Conservation (phyloP, 2,888 invertebrate species). For the Cheilosia impressa region DNA sequence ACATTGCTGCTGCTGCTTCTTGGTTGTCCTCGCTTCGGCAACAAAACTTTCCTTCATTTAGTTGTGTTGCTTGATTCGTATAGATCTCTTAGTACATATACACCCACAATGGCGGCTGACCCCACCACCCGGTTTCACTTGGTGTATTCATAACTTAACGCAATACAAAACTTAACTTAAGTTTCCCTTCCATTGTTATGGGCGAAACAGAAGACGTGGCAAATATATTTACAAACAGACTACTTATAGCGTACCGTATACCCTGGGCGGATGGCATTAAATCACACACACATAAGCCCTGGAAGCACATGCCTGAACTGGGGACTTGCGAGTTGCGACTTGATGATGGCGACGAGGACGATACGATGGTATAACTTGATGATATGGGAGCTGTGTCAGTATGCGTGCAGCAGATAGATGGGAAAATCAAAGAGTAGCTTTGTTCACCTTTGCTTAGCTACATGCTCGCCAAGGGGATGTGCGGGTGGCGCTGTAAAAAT, state of each 20-base stretch:
- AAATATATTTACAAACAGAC: conserved; percentile 17
- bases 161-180: conserved; percentile 73
- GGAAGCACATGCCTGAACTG: conserved; percentile 51
- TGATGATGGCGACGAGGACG: conserved; percentile 49
- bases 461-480: neutral
- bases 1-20: conserved; percentile 47
- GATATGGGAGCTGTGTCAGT: conserved; percentile 16
- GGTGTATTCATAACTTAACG: conserved; percentile 73
- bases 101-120: neutral
- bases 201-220: conserved; percentile 12
- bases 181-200: conserved; percentile 67
- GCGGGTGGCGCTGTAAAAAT: conserved; percentile 36
- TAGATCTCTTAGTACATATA: conserved; percentile 22
- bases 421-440: conserved; percentile 68
- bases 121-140: conserved; percentile 50
- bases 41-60: conserved; percentile 58
- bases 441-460: conserved; percentile 47
- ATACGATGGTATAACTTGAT: conserved; percentile 34
- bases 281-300: conserved; percentile 67
- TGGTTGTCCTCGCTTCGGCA: conserved; percentile 17
- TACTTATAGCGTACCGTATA: conserved; percentile 23
- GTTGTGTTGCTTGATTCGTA: conserved; percentile 56
- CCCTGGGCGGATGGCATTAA: conserved; percentile 62
- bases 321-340: conserved; percentile 32
- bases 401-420: conserved; percentile 24